Percentiles rank a stretch among this genome's conserved stretches.
Conservation (phyloP, 2,797 vertebrate species). For the Falco cherrug region DNA sequence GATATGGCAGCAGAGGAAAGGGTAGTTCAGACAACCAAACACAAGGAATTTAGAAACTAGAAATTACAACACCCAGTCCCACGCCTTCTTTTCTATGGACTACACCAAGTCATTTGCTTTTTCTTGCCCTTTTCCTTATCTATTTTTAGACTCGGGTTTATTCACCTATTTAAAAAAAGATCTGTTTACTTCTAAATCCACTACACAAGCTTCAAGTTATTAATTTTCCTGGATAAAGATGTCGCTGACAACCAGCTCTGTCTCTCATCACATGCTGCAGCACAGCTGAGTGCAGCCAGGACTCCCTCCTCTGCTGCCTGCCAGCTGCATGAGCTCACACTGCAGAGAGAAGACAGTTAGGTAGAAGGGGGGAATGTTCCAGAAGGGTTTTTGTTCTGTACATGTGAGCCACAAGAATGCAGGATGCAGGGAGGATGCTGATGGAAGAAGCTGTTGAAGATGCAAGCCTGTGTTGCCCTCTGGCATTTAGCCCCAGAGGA, state of each 20-base stretch:
- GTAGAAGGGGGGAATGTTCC: not conserved
- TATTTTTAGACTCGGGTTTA: not conserved
- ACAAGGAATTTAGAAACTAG: not conserved
- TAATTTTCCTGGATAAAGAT: not conserved
- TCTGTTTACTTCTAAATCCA: not conserved
- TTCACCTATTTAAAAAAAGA: not conserved
- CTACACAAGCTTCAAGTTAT: not conserved
- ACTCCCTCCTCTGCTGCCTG: not conserved
- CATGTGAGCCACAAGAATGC: not conserved
- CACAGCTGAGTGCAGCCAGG: rapidly evolving
- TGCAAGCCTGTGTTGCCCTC: not conserved
- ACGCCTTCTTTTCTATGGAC: not conserved
- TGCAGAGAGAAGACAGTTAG: not conserved
- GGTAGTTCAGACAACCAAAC: not conserved
- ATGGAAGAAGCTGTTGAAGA: not conserved
- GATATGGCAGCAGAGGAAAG: not conserved
- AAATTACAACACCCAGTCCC: not conserved
- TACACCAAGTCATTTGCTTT: not conserved
- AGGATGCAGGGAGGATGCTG: not conserved
- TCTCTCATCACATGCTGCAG: not conserved
- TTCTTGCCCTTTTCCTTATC: not conserved
- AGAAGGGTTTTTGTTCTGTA: not conserved
- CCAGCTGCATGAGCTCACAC: not conserved
- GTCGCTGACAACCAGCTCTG: not conserved
- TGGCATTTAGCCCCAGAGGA: not conserved